Evolutionary conservation across 2,113 vertebrate species (phyloP).

Genomic region (Gymnogyps californianus): DNA sequence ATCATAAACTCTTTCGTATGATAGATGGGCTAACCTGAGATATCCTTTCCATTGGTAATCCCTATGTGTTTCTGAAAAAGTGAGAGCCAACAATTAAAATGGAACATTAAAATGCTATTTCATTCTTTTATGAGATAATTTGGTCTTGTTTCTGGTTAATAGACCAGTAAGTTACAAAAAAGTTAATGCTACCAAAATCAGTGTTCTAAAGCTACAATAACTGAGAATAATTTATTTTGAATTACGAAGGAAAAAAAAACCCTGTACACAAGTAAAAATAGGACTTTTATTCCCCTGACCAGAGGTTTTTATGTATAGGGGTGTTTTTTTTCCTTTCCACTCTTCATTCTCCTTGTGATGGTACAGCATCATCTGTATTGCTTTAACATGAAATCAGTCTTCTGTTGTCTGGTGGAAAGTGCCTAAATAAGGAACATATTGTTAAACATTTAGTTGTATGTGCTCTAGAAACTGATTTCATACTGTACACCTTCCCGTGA

Average conservation of each 20-base stretch:
- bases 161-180: not conserved
- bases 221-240: not conserved
- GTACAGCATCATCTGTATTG: not conserved
- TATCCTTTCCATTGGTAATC: not conserved
- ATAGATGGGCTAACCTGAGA: not conserved
- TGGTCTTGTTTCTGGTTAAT: slow-evolving; percentile 6
- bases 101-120: not conserved
- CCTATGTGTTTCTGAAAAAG: not conserved
- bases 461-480: not conserved
- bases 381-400: not conserved
- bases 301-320: not conserved
- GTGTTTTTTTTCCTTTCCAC: not conserved
- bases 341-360: not conserved
- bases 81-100: not conserved
- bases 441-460: not conserved
- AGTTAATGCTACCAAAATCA: not conserved
- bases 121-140: not conserved
- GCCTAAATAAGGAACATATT: not conserved
- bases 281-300: not conserved
- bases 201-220: not conserved
- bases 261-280: not conserved
- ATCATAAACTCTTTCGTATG: not conserved
- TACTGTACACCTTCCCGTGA: not conserved
- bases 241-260: not conserved
- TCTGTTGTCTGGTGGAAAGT: not conserved